Base-by-base conservation (phyloP, 1,140 invertebrate genomes). In the Aphaenogaster floridana region DNA sequence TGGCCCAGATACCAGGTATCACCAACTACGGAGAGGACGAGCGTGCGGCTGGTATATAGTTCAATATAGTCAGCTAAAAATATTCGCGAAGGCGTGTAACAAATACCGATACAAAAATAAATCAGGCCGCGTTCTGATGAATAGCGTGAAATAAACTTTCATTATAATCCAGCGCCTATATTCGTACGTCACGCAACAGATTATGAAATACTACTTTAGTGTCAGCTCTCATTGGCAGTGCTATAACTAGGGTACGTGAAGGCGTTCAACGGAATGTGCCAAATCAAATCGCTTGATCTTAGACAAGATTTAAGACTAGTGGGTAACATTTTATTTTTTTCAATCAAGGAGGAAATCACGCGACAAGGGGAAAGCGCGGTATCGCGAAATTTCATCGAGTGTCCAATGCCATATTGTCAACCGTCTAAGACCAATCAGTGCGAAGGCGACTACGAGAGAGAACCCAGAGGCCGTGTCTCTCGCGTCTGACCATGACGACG, bases 311-410 rank as follows among this genome's bases (percentile, higher is more conserved):
- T 45, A 45, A 59, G 3, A 45, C 42, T 54, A 39, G 34, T 15
- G 17, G 36, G 57, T 0, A 28, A 28, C 28, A 28, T 28, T 28
- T 28, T 21, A n/a, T 21, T 28, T 28, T 28, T 28, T 28, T 28
- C 0, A 28, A 72, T 50, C 13, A 17, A 54, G 52, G 15, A 34
- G 21, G 11, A 61, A 36, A 34, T 4, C 2, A 11, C 9, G 39
- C 5, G 2, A 28, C n/a, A 17, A 66, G 15, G 66, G 36, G 86
- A 89, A 86, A 86, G 88, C 61, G 28, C 6, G 54, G 86, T 89
- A 86, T 90, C 88, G 48, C 15, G 54, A 68, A 86, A 90, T 89
- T 90, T 89, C 68, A 90, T 90, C 88, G 61, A 59, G 8, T 36
- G 28, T 71, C 34, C 42, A 61, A 36, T 21, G 39, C 15, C 48